Base-by-base conservation (phyloP, 2,797 vertebrate species). In the Scomberomorus guttatus region DNA sequence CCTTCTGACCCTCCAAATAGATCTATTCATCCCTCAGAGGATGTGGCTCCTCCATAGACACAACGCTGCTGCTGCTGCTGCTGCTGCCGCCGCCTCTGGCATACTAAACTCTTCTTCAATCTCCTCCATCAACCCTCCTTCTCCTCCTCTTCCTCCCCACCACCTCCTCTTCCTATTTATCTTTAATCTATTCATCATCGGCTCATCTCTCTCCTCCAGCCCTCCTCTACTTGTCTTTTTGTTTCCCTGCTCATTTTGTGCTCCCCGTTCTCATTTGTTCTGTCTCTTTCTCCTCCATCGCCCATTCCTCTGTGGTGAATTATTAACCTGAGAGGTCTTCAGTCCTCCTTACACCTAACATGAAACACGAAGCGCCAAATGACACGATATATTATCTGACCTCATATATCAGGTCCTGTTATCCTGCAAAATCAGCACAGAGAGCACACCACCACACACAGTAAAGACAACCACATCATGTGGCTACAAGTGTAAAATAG, bases 31-130 rank as follows among this genome's bases (percentile, higher is more conserved):
- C 72, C 66, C 55, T 50, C 1, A 63, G 70, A 90, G 85, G 89
- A 90, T 89, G 87, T 86, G 62, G 67, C 74, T 81, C 85, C 78
- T 82, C 80, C 50, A 67, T 72, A 85, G 79, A 75, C 84, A 68
- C 51, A 76, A 60, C 17, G 18, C 27, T 27, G 32, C 37, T 44
- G 42, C 42, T 5, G 44, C 44, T 6, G 18, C 76, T 56, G 72
- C 80, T 51, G 44, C 44, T 7, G 18, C 75, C 57, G 72, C 80
- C 46, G 80, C 77, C 84, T 79, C 69, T 44, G 37, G 90, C 85
- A 92, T 90, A 89, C 84, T 90, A 91, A 92, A 83, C 75, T 69
- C 82, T 42, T 77, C 77, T 61, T 84, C 80, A 73, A 64, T 80
- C n/a, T 37, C 22, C 13, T 27, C 39, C 5, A 2, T 17, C 44